Evolutionary conservation across 2,113 vertebrate genomes (phyloP).

Genomic region (Ardeotis arabs): DNA sequence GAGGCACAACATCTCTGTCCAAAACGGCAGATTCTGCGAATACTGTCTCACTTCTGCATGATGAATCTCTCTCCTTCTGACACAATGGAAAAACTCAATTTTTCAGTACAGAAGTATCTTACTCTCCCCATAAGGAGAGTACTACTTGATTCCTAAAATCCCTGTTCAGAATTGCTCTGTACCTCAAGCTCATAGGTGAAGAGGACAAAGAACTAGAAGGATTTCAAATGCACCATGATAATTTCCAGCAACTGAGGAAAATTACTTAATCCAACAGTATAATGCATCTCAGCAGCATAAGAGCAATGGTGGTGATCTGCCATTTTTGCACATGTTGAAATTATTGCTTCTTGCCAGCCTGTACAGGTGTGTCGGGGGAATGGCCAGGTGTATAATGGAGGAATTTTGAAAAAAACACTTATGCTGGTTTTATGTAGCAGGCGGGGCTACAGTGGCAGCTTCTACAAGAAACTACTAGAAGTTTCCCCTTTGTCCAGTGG

Average conservation of each 20-base stretch:
- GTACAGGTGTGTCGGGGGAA: not conserved
- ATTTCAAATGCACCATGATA: not conserved
- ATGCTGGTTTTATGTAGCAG: too few relatives aligned
- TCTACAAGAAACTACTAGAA: too few relatives aligned
- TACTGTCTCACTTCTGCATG: not conserved
- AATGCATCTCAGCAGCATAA: not conserved
- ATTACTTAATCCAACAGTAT: not conserved
- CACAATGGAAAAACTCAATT: accelerated
- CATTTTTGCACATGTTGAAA: not conserved
- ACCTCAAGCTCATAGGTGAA: not conserved
- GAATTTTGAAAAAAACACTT: not conserved
- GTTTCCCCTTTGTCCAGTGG: too few relatives aligned
- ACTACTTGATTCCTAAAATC: not conserved
- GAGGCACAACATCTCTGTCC: not conserved
- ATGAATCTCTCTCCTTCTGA: not conserved
- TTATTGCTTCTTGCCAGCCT: not conserved
- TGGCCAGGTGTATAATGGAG: not conserved
- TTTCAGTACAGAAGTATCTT: not conserved
- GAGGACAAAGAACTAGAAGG: not conserved
- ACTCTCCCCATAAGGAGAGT: not conserved
- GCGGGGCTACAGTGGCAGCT: too few relatives aligned
- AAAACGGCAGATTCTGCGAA: not conserved
- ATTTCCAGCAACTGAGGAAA: not conserved
- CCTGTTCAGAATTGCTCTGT: not conserved
- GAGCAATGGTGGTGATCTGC: not conserved